Evolutionary conservation across 2,888 invertebrate species (phyloP), one percentile per base, ranked within the genome.

Genomic region (Polia nebulosa): DNA sequence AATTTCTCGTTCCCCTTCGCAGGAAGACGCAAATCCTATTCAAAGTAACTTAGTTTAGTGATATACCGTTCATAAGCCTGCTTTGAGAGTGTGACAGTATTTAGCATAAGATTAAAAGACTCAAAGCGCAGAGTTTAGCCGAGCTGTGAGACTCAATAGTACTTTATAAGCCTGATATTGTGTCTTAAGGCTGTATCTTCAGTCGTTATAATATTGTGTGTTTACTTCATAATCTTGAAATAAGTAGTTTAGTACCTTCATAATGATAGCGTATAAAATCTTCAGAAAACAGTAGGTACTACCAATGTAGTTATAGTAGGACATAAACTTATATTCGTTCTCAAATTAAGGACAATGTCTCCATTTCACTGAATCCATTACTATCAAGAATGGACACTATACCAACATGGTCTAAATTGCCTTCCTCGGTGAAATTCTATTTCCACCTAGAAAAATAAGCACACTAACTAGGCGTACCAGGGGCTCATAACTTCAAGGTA

Each of bases 61-160:
- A 57, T 51, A 45, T 60, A 51, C 39, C 32, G 56, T 47, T 39
- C 15, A 17, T 61, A 78, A 76, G 59, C 62, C 59, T 47, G 49
- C 32, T 51, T 36, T 22, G 44, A 57, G 56, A 60, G 51, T 69
- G 47, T 56, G 74, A 57, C 62, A 34, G 78, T 62, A 78, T 63
- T 73, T 63, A 68, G 62, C 62, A 51, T 68, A 78, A 59, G 74
- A 78, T 76, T 76, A 73, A 60, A n/a, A 62, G 62, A 59, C 32
- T 73, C 60, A 66, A 57, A 27, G 36, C 25, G 36, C 15, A n/a
- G 53, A 63, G 53, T 59, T 71, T 64, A 64, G 41, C 29, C 13
- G 39, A 59, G 32, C 68, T 67, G 15, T 8, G 45, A 29, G 34
- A 52, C 41, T 56, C 34, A 36, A 39, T 44, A 55, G 49, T 25